Conservation (phyloP, 2,797 vertebrate genomes). For the Meriones psammophilus region DNA sequence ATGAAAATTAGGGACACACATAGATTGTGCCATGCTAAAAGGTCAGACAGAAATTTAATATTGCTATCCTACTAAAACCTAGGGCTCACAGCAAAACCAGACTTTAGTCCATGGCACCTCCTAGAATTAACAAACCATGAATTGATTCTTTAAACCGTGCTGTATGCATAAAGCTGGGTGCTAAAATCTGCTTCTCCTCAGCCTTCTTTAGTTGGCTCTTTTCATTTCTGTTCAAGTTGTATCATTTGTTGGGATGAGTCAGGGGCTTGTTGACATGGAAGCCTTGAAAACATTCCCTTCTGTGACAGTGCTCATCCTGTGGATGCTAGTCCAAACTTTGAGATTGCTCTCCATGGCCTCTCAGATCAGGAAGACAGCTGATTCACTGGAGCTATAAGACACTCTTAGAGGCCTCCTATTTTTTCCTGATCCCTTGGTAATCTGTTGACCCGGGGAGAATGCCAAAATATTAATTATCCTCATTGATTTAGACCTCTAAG, state of each 20-base stretch:
- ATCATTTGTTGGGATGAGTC: too few species aligned
- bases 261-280: background rate
- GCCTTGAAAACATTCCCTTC: background rate
- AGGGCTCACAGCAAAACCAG: background rate
- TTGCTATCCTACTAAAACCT: background rate
- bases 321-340: too few species aligned
- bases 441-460: background rate
- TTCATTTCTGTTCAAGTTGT: background rate
- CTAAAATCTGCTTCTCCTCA: background rate
- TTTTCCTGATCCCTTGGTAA: background rate
- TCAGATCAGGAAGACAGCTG: background rate
- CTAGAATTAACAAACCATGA: background rate
- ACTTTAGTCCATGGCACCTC: background rate
- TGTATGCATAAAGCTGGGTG: background rate
- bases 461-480: background rate
- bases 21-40: background rate
- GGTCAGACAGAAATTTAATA: background rate
- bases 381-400: too few species aligned
- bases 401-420: background rate
- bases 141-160: background rate
- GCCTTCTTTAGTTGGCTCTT: background rate
- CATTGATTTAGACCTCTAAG: background rate
- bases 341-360: background rate
- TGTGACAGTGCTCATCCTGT: background rate
- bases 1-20: background rate